Base-by-base conservation (phyloP, 2,797 vertebrate species). In the Myotis myotis region DNA sequence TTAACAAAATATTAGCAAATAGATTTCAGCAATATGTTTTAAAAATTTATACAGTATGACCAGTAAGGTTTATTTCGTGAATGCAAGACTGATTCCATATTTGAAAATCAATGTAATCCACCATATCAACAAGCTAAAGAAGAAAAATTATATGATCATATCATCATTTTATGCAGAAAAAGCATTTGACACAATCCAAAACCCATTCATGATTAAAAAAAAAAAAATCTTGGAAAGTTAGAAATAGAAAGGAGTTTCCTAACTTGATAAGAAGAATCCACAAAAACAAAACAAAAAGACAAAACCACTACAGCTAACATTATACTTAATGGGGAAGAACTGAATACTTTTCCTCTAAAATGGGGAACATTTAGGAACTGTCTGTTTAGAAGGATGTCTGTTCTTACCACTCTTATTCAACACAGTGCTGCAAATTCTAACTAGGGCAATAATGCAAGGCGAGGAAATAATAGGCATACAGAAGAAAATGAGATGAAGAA, bases 1-100 rank as follows among this genome's bases (percentile, higher is more conserved):
- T 60, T 33, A 86, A 75, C 13, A 85, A 92, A 92, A 76, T 74
- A 83, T 57, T 44, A 87, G 23, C 8, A 92, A 79, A 68, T 76
- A 30, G 28, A 95, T 88, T 71, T 91, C 33, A 93, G 20, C 2
- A 85, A 62, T 16, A 74, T 75, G 62, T 33, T 80, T 86, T 78
- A 20, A 57, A 19, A 6, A 88, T 87, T 60, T 79, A 78, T n/a
- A 70, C 3, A 57, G 7, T 30, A 87, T 55, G 36, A 62, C 9
- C 66, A 87, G 4, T 74, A 62, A 47, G 20, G 2, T 82, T 83
- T 83, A 91, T 82, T 78, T 25, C 22, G 83, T 23, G 25, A 17
- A 82, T 55, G 13, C 17, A 62, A 93, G 25, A 8, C 10, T 82
- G 20, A 62, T 70, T 47, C 41, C 89, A 9, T 86, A 75, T 78